Conservation (phyloP, 2,888 invertebrate genomes). For the Dinocampus coccinellae region DNA sequence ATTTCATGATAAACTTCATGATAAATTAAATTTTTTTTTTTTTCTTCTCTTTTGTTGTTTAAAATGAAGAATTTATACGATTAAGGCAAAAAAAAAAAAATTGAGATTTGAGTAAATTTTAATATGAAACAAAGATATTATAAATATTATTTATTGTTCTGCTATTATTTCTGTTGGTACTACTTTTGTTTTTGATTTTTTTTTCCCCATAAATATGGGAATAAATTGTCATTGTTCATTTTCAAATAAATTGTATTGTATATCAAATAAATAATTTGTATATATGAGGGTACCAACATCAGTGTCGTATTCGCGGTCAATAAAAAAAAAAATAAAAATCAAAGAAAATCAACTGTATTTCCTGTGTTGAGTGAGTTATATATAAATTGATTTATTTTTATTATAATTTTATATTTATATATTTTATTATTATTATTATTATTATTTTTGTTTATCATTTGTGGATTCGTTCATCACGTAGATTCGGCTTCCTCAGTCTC, state of each 20-base stretch:
- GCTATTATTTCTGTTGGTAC: not conserved
- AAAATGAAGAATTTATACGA: not conserved
- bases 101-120: not conserved
- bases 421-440: too few relatives aligned
- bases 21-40: too few relatives aligned
- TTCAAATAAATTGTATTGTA: slow-evolving; percentile 1
- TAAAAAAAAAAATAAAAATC: too few relatives aligned
- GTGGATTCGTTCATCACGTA: slow-evolving; percentile 50
- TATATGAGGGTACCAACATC: not conserved
- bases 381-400: slow-evolving; percentile 9
- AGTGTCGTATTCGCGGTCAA: slow-evolving; percentile 5
- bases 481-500: slow-evolving; percentile 64
- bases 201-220: too few relatives aligned
- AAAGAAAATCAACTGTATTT: not conserved
- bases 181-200: not conserved
- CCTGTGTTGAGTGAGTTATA: not conserved
- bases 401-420: too few relatives aligned
- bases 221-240: too few relatives aligned
- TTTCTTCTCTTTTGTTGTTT: too few relatives aligned
- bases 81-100: not conserved
- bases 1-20: too few relatives aligned
- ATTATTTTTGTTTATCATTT: not conserved
- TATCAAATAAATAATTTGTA: not conserved
- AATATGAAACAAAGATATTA: too few relatives aligned
- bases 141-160: not conserved